Conservation (phyloP, 2,113 vertebrate genomes). For the Neotragus moschatus region DNA sequence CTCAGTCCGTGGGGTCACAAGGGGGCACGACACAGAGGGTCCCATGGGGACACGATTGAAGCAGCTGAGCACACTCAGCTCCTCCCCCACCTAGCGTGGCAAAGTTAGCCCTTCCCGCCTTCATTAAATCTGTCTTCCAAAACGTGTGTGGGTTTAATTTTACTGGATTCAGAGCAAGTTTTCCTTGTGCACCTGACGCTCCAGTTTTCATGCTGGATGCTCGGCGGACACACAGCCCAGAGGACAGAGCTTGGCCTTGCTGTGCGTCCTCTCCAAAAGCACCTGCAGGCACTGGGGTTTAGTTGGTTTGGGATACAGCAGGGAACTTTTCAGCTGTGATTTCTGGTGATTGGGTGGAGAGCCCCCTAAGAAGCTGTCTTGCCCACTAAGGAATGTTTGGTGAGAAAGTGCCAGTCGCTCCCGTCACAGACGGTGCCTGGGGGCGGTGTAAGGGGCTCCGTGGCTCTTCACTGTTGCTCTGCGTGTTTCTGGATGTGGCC, state of each 20-base stretch:
- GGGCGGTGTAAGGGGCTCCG: neutral
- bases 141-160: neutral
- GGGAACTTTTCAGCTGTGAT: neutral
- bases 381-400: neutral
- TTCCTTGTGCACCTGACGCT: neutral
- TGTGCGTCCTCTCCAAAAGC: neutral
- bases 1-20: neutral
- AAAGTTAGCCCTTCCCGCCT: neutral
- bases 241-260: neutral
- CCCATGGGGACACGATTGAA: neutral
- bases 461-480: neutral
- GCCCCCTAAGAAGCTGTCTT: neutral
- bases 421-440: neutral
- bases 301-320: neutral
- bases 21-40: neutral
- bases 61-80: neutral
- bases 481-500: neutral
- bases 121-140: neutral
- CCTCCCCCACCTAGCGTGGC: neutral
- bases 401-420: neutral
- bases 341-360: neutral
- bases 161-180: neutral
- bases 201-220: neutral
- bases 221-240: neutral
- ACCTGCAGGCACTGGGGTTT: neutral